These are phyloP conservation scores for Dendropsophus ebraccatus DNA, from an alignment of 2,113 vertebrate species.

Conservation along the genomic window DNA sequence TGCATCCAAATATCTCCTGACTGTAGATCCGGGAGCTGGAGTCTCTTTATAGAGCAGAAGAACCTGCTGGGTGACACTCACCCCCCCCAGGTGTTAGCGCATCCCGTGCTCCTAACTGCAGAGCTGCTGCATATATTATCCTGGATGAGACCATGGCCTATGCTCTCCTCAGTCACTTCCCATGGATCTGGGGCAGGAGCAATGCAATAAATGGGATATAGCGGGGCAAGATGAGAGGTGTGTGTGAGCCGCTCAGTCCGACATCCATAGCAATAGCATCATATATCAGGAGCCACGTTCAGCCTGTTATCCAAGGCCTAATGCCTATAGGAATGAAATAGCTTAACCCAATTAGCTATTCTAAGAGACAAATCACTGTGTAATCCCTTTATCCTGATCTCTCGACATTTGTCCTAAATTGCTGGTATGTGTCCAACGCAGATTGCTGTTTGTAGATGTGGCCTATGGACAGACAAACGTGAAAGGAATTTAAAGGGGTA, in stretches of 20 bases:
- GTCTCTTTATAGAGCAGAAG: background rate
- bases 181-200: background rate
- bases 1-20: conserved; percentile 9
- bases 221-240: background rate
- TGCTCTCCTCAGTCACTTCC: no score
- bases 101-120: no score
- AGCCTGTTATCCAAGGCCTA: background rate
- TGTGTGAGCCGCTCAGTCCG: background rate
- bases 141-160: no score
- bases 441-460: no score
- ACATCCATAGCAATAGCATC: background rate
- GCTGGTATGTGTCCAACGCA: background rate
- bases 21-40: background rate
- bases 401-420: background rate
- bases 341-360: background rate
- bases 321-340: background rate
- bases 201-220: background rate
- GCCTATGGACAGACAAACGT: background rate
- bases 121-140: no score
- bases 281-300: background rate
- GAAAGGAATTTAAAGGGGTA: background rate
- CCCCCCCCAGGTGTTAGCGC: background rate
- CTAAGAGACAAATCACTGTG: background rate
- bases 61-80: conserved; percentile 19
- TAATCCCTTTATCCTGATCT: background rate